Conservation (phyloP, 2,888 invertebrate genomes). For the Germaria angustata region DNA sequence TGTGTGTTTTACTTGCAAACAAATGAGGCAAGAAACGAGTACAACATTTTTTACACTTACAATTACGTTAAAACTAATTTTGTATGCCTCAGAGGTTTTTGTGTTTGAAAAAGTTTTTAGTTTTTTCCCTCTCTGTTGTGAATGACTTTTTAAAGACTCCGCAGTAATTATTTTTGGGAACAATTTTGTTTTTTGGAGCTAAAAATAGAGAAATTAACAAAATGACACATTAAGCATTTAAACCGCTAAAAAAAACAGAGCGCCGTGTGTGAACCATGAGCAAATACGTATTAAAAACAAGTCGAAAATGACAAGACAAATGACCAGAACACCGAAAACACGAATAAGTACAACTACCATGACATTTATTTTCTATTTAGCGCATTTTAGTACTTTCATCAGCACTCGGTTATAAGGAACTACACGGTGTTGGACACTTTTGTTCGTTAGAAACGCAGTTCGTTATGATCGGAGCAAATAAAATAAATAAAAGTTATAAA, state of each 20-base stretch:
- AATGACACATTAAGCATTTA: neutral
- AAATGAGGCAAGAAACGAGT: neutral
- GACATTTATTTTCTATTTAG: no score
- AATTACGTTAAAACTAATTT: conserved; percentile 2
- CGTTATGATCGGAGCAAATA: no score
- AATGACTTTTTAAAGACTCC: neutral
- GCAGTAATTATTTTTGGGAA: neutral
- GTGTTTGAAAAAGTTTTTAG: neutral
- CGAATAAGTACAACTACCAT: neutral
- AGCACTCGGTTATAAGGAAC: no score
- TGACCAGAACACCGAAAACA: neutral
- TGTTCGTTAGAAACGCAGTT: no score
- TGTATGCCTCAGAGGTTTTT: neutral
- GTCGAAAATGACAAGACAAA: neutral
- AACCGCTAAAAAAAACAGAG: neutral
- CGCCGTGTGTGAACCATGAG: neutral
- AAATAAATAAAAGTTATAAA: no score
- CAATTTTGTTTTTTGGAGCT: neutral
- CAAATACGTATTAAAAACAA: neutral
- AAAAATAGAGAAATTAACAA: neutral
- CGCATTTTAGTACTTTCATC: no score
- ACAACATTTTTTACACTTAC: neutral
- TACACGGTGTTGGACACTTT: no score
- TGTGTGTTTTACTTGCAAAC: neutral
- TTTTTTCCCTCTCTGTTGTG: neutral